Evolutionary conservation across 2,888 invertebrate species (phyloP).

Genomic region (Chironomus tentans): DNA sequence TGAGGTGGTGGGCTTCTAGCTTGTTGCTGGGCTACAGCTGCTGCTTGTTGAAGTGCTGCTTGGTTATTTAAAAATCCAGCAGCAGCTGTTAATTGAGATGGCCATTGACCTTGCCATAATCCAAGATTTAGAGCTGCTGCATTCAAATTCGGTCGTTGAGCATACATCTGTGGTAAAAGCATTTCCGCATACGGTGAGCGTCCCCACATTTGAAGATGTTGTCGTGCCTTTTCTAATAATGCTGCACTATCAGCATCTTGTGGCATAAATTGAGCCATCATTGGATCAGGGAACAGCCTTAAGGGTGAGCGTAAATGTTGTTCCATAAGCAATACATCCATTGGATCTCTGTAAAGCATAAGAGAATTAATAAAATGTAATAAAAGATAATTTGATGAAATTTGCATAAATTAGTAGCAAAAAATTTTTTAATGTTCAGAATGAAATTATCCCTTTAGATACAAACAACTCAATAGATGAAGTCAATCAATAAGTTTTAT

Average conservation of each 20-base stretch:
- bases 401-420: background rate
- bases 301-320: conserved; percentile 41
- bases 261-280: conserved; percentile 40
- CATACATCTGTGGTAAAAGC: conserved; percentile 42
- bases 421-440: too few relatives aligned
- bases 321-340: conserved; percentile 42
- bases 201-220: conserved; percentile 43
- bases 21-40: background rate
- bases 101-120: conserved; percentile 44
- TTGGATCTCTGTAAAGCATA: conserved; percentile 44
- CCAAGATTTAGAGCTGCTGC: conserved; percentile 41
- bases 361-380: conserved; percentile 28
- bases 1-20: conserved; percentile 27
- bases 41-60: background rate
- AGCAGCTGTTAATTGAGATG: conserved; percentile 30
- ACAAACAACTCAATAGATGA: too few relatives aligned
- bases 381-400: conserved; percentile 11
- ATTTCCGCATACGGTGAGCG: conserved; percentile 43
- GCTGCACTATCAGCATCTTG: conserved; percentile 38
- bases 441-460: background rate
- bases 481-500: too few relatives aligned
- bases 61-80: background rate
- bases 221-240: conserved; percentile 41
- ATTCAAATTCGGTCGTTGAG: conserved; percentile 39
- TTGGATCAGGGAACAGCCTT: conserved; percentile 42